Evolutionary conservation across 2,113 vertebrate genomes (phyloP).

Genomic region (Halichoerus grypus): DNA sequence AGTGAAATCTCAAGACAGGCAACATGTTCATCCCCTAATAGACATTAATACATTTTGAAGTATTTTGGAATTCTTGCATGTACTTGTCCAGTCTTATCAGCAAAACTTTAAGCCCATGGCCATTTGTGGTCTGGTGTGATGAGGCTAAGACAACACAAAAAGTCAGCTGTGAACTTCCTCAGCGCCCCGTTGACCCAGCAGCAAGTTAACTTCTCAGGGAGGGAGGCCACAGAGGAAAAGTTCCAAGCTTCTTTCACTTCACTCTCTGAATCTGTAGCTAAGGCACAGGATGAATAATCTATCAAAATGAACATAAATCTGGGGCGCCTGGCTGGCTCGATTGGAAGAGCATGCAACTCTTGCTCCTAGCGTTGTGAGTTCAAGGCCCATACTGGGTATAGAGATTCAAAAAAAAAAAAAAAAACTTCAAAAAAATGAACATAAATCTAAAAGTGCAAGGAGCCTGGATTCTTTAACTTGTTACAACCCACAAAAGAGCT

Average conservation of each 20-base stretch:
- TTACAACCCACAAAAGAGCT: background rate
- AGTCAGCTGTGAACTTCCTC: background rate
- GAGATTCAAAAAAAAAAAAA: background rate
- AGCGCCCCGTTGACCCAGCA: background rate
- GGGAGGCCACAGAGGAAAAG: background rate
- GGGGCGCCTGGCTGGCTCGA: background rate
- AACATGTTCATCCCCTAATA: background rate
- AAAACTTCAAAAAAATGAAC: background rate
- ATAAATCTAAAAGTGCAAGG: constrained; percentile 12
- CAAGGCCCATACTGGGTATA: background rate
- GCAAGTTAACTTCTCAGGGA: background rate
- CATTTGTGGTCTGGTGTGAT: background rate
- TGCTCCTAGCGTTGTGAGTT: background rate
- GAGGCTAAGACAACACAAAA: background rate
- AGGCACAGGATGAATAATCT: background rate
- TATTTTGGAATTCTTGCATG: background rate
- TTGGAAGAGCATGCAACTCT: background rate
- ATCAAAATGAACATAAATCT: constrained; percentile 33
- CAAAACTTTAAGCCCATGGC: background rate
- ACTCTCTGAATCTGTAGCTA: background rate
- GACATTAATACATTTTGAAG: background rate
- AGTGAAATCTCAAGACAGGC: background rate
- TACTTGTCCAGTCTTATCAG: background rate
- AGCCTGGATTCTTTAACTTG: background rate
- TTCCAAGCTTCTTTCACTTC: background rate